Conservation (phyloP, 2,797 vertebrate species). For the Oreochromis grahami region DNA sequence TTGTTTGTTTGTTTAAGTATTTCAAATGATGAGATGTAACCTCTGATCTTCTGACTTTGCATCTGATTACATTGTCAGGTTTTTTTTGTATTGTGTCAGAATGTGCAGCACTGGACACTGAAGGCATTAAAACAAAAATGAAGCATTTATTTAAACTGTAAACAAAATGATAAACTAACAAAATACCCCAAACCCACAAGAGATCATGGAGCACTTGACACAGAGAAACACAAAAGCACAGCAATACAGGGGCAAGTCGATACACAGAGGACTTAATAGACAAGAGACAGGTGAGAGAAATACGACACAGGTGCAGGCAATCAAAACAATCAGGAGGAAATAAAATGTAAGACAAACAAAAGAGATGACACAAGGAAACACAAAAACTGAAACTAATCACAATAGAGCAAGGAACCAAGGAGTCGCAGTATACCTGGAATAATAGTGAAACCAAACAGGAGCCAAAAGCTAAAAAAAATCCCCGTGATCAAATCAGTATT, state of each 20-base stretch:
- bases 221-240: not conserved
- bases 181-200: not conserved
- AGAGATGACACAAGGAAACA: not conserved
- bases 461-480: not conserved
- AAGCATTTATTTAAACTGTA: not conserved
- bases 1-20: not conserved
- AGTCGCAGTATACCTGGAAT: fast-evolving
- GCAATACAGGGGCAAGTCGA: not conserved
- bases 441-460: not conserved
- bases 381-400: not conserved
- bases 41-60: not conserved
- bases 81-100: not conserved
- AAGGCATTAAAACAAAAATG: not conserved
- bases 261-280: not conserved
- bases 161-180: not conserved
- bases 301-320: not conserved
- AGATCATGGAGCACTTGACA: not conserved
- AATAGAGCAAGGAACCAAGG: not conserved
- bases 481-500: not conserved
- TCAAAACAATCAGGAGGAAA: not conserved
- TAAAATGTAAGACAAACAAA: not conserved
- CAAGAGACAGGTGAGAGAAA: not conserved
- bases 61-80: not conserved
- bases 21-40: not conserved
- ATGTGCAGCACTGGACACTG: fast-evolving